phyloP scores from a whole-genome alignment of 2,888 invertebrate genomes.

The Trissonchulus sp. region DNA sequence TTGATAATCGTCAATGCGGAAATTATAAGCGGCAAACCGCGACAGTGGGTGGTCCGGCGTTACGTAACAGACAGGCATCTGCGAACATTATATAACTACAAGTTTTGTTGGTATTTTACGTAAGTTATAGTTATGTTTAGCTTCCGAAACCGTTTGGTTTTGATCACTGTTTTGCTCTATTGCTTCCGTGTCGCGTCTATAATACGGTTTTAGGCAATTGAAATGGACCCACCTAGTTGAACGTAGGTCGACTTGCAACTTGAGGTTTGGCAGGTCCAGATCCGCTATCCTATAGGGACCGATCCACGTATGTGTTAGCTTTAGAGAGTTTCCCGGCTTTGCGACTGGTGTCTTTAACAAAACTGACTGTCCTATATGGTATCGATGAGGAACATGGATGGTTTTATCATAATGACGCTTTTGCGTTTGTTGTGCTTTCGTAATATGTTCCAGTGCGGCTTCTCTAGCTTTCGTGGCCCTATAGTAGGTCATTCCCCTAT shows the following conservation, averaged over 20 bases:
- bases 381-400: neutral
- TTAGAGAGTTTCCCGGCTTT: neutral
- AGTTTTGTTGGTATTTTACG: too few species aligned
- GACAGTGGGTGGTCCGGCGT: too few species aligned
- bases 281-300: slow-evolving; percentile 6
- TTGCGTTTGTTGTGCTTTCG: slow-evolving; percentile 14
- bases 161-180: too few species aligned
- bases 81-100: too few species aligned
- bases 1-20: too few species aligned
- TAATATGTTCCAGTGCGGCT: neutral
- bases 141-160: too few species aligned
- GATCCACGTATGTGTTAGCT: neutral
- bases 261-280: slow-evolving; percentile 10
- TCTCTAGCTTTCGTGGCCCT: neutral
- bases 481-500: neutral
- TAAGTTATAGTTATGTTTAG: too few species aligned
- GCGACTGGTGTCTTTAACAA: neutral
- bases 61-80: too few species aligned
- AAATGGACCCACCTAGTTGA: neutral
- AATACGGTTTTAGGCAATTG: neutral
- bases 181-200: too few species aligned
- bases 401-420: slow-evolving; percentile 14
- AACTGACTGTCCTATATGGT: slow-evolving; percentile 2
- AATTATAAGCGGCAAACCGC: too few species aligned
- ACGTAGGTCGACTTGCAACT: neutral